Evolutionary conservation across 2,797 vertebrate species (phyloP).

Genomic region (Iguana delicatissima): DNA sequence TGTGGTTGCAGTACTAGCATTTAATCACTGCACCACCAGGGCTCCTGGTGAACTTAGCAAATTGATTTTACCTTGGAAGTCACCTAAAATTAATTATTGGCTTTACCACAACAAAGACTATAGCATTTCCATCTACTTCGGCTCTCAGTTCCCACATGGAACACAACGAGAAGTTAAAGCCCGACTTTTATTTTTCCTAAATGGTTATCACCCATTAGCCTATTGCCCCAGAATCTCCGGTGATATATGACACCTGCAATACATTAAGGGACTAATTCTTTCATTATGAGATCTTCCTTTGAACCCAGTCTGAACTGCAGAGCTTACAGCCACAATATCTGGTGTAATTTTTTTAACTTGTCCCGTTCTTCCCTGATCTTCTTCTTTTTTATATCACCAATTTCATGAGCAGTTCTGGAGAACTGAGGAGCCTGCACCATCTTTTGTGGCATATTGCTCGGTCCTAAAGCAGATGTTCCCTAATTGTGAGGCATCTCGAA

Average conservation of each 20-base stretch:
- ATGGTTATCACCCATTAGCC: not conserved
- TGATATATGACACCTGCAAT: not conserved
- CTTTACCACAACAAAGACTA: not conserved
- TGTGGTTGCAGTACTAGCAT: no score
- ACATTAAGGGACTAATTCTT: not conserved
- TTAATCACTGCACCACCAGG: no score
- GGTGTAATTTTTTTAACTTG: no score
- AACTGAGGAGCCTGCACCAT: not conserved
- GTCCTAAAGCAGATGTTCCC: not conserved
- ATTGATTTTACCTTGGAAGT: not conserved
- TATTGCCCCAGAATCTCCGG: not conserved
- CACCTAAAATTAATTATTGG: not conserved
- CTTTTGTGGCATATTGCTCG: not conserved
- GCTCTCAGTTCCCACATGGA: not conserved
- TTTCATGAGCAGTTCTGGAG: not conserved
- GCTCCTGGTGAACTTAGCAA: not conserved
- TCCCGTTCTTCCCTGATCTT: not conserved
- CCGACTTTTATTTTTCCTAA: not conserved
- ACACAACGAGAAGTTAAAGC: not conserved
- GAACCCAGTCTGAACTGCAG: no score
- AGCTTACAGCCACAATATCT: no score
- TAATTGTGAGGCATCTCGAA: not conserved
- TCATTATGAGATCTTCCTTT: not conserved
- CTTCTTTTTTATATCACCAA: not conserved
- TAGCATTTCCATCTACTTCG: not conserved